phyloP scores from a whole-genome alignment of 2,797 vertebrate genomes.

The Smutsia gigantea region DNA sequence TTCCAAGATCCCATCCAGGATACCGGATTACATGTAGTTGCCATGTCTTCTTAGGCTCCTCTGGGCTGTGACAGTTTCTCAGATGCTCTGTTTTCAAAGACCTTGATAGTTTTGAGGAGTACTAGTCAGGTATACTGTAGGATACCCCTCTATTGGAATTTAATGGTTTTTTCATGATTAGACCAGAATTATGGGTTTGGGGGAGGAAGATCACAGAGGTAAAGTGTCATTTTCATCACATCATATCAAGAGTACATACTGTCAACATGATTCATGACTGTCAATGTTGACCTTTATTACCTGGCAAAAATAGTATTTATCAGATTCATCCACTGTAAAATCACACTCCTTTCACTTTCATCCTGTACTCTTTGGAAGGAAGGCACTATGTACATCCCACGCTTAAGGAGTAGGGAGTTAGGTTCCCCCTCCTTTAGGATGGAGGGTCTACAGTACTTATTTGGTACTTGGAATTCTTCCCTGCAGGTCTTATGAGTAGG shows the following conservation, averaged over 20 bases:
- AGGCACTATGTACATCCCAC: background rate
- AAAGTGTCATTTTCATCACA: conserved; percentile 27
- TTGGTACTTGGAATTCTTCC: conserved; percentile 47
- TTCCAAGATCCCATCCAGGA: background rate
- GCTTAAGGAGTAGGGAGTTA: background rate
- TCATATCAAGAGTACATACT: background rate
- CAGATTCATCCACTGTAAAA: background rate
- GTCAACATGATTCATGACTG: background rate
- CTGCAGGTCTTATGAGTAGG: conserved; percentile 14
- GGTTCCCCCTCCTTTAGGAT: background rate
- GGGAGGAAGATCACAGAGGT: conserved; percentile 19
- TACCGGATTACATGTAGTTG: background rate
- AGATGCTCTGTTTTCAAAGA: conserved; percentile 27
- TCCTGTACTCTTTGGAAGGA: background rate
- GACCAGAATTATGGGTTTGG: background rate
- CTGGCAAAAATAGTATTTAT: background rate
- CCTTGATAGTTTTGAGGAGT: conserved; percentile 28
- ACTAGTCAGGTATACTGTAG: background rate
- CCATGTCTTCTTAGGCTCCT: background rate
- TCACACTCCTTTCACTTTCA: background rate
- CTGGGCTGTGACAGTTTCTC: conserved; percentile 22
- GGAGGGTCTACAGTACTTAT: background rate
- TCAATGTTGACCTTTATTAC: conserved; percentile 8
- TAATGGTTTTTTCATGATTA: conserved; percentile 31
- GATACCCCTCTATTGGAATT: background rate